Conservation (phyloP, 2,888 invertebrate genomes). For the Pollenia labialis region DNA sequence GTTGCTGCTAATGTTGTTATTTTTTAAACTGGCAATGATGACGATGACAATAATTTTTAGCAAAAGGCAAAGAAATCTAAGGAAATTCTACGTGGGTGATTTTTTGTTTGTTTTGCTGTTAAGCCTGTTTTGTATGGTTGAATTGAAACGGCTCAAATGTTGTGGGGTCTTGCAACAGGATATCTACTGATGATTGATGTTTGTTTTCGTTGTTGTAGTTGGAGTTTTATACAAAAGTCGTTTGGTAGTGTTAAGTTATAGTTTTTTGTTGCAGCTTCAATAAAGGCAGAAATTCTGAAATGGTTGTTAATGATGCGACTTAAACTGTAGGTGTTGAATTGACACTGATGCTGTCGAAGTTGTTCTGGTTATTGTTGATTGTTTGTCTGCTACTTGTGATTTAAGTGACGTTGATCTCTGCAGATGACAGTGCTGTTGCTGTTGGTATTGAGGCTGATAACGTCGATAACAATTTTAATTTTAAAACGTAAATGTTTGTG, state of each 20-base stretch:
- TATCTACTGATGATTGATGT: slow-evolving; percentile 63
- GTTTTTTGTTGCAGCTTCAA: slow-evolving; percentile 10
- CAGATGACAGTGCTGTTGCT: slow-evolving; percentile 25
- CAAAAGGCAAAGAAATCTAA: slow-evolving; percentile 11
- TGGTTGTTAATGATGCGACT: slow-evolving; percentile 9
- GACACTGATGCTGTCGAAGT: slow-evolving; percentile 37
- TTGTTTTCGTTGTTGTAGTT: slow-evolving; percentile 40
- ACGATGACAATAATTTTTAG: slow-evolving; percentile 4
- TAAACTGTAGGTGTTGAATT: slow-evolving; percentile 39
- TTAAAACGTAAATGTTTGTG: not conserved
- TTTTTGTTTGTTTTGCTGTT: not conserved
- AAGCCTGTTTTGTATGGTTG: slow-evolving; percentile 31
- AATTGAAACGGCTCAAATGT: slow-evolving; percentile 16
- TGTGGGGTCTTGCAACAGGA: slow-evolving; percentile 58
- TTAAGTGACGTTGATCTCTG: slow-evolving; percentile 32
- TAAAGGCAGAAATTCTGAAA: slow-evolving; percentile 36
- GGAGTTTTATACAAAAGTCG: not conserved
- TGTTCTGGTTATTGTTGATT: slow-evolving; percentile 35
- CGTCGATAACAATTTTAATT: slow-evolving; percentile 36
- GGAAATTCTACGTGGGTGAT: not conserved
- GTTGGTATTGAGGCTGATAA: slow-evolving; percentile 40
- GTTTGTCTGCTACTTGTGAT: slow-evolving; percentile 47
- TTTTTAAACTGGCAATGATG: slow-evolving; percentile 42
- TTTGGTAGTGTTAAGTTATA: not conserved
- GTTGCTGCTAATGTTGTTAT: slow-evolving; percentile 51